A percentile compares a stretch with the other conserved stretches of the same genome.
Evolutionary conservation across 2,113 vertebrate genomes (phyloP).

Genomic region (Xiphophorus maculatus): DNA sequence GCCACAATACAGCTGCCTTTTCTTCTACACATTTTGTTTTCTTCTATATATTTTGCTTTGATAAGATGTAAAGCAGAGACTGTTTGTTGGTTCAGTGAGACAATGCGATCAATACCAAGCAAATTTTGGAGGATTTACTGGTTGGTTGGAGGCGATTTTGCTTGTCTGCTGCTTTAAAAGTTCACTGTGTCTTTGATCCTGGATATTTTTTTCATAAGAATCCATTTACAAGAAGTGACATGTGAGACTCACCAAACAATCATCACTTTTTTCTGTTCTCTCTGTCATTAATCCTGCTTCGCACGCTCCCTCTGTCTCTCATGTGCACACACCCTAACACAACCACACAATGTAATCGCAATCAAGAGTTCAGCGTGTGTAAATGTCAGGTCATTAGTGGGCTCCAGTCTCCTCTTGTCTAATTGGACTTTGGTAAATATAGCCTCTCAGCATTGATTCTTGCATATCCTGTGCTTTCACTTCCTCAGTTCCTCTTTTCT

Average conservation of each 20-base stretch:
- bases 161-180: constrained; percentile 1
- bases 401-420: constrained; percentile 59
- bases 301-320: not conserved
- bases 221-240: not conserved
- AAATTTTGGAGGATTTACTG: not conserved
- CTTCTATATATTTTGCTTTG: not conserved
- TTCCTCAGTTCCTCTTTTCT: not conserved
- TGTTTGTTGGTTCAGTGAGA: no score
- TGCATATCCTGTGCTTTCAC: constrained; percentile 40
- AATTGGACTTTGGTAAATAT: constrained; percentile 70
- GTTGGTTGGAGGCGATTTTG: not conserved
- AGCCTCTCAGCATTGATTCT: constrained; percentile 57
- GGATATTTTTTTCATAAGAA: not conserved
- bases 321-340: constrained; percentile 3
- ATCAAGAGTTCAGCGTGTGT: constrained; percentile 60
- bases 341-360: constrained; percentile 49
- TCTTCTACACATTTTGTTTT: not conserved
- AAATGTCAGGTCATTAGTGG: constrained; percentile 75
- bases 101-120: no score
- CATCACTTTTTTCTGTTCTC: not conserved
- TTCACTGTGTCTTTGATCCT: not conserved
- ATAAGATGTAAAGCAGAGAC: no score
- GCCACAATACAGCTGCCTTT: not conserved
- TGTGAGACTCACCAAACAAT: constrained; percentile 14
- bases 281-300: constrained; percentile 9